Evolutionary conservation across 2,888 invertebrate genomes (phyloP), one percentile per base, ranked within the genome.

Genomic region (Sylvicola fuscatus): DNA sequence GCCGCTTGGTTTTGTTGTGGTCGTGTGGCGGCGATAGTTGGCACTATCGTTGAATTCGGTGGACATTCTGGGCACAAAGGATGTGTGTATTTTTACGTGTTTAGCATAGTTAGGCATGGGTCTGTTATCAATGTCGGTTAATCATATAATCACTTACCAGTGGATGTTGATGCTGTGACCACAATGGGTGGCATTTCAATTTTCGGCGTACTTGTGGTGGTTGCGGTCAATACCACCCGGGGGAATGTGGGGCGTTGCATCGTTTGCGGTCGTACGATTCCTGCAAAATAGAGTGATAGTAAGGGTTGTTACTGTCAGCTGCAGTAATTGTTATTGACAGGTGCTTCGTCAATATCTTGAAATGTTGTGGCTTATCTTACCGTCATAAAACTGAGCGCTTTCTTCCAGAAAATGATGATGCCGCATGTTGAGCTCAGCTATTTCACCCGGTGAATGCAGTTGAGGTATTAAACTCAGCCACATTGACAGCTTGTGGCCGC

Each of bases 381-480:
- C 81, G 58, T 81, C 82, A 47, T 81, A 81, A 51, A 78, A 80
- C 56, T 75, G 72, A 37, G 73, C 69, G 45, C 73, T 73, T 47
- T 81, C 77, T 39, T 83, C 83, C 47, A 78, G 73, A 49, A 87
- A 79, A 54, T 89, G 87, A 54, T 86, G 83, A 54, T 84, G 82
- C 29, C 81, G 66, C 78, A 86, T 83, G 40, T 78, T 79, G 41
- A 82, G 73, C 50, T 84, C 84, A 42, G 70, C 70, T 8, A 67
- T 61, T 42, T 71, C 70, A 14, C 86, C 84, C 10, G 86, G 82
- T 39, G 80, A 67, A 54, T 90, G 89, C 36, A 92, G 67, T 53
- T 89, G 86, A 36, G 89, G 89, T 51, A 89, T 79, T 35, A 89
- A 68, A 45, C 87, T 84, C 41, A 89, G 61, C 90, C 90, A 92